Conservation (phyloP, 2,113 vertebrate genomes). For the Rhynchopsitta pachyrhyncha region DNA sequence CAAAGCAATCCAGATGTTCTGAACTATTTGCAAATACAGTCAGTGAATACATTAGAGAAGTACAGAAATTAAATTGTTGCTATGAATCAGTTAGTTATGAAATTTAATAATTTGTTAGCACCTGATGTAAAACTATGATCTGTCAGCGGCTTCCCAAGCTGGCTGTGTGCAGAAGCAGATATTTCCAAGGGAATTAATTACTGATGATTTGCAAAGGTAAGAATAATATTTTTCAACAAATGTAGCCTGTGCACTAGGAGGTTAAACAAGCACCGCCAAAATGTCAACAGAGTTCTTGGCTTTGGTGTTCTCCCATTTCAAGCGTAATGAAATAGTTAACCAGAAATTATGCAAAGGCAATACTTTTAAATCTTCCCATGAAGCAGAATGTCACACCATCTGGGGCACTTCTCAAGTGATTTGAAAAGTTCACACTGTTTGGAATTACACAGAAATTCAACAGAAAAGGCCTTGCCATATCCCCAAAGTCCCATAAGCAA, state of each 20-base stretch:
- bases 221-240: slow-evolving; percentile 71
- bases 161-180: slow-evolving; percentile 33
- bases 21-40: neutral
- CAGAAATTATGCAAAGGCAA: slow-evolving; percentile 66
- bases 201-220: slow-evolving; percentile 69
- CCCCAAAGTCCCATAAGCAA: slow-evolving; percentile 71
- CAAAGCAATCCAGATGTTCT: neutral
- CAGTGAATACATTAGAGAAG: slow-evolving; percentile 9
- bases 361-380: slow-evolving; percentile 67
- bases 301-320: slow-evolving; percentile 33
- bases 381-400: slow-evolving; percentile 75
- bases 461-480: slow-evolving; percentile 67
- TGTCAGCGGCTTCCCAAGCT: slow-evolving; percentile 49
- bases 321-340: slow-evolving; percentile 64
- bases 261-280: slow-evolving; percentile 66
- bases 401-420: slow-evolving; percentile 72
- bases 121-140: slow-evolving; percentile 53
- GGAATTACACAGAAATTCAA: slow-evolving; percentile 72
- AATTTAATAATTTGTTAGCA: slow-evolving; percentile 67
- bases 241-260: slow-evolving; percentile 57
- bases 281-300: slow-evolving; percentile 53
- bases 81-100: slow-evolving; percentile 36
- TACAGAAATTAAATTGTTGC: slow-evolving; percentile 37
- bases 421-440: slow-evolving; percentile 70
- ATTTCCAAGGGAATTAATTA: slow-evolving; percentile 72